Conservation (phyloP, 92 coral and sea anemone genomes). For the Pocillopora meandrina region DNA sequence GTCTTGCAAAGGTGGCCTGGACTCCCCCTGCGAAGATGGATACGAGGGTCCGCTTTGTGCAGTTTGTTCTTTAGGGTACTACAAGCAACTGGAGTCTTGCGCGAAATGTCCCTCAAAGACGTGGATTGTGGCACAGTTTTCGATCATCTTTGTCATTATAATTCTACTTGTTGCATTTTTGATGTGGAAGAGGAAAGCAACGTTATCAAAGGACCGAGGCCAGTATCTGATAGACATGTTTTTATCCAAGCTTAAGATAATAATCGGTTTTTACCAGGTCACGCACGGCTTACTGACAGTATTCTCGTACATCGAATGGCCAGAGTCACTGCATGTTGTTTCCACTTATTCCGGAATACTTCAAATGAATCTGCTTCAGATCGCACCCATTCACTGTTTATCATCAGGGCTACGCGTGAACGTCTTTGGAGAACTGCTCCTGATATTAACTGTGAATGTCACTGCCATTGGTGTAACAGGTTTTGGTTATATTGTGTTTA, state of each 20-base stretch:
- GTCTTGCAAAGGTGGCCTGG: background rate
- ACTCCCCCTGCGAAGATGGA: conserved; percentile 22
- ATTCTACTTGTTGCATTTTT: background rate
- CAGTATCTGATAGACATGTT: background rate
- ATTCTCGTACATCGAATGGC: background rate
- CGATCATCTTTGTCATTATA: background rate
- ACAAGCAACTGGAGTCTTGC: conserved; percentile 9
- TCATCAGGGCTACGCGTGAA: background rate
- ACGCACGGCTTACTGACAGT: background rate
- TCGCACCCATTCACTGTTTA: background rate
- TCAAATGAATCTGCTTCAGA: background rate
- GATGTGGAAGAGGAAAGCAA: background rate
- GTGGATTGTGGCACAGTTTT: conserved; percentile 3
- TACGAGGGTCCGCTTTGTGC: conserved; percentile 41
- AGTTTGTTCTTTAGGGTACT: conserved; percentile 28
- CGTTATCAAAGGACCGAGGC: background rate
- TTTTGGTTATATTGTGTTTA: too few species aligned
- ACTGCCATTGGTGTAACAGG: too few species aligned
- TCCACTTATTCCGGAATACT: background rate
- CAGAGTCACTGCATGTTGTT: background rate
- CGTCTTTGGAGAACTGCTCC: background rate
- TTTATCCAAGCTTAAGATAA: background rate
- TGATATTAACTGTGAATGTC: too few species aligned
- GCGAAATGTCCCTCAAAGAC: conserved; percentile 21
- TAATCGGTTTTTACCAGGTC: background rate